Conservation (phyloP, 2,888 invertebrate genomes). For the Desoria tigrina region DNA sequence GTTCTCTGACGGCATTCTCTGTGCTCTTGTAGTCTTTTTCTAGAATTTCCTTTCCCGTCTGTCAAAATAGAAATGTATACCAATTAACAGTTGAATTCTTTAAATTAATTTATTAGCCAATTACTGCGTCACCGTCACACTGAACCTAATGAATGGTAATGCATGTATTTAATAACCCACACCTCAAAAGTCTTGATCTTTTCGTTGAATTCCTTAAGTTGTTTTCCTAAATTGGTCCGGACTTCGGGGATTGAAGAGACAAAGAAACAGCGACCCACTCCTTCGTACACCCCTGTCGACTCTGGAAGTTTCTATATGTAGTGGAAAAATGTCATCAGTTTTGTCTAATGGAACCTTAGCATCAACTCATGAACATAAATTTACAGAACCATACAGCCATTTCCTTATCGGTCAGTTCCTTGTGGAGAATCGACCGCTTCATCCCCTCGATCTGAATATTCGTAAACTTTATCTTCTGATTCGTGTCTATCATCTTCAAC, state of each 20-base stretch:
- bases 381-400: slow-evolving; percentile 53
- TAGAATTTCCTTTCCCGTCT: slow-evolving; percentile 75
- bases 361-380: slow-evolving; percentile 2
- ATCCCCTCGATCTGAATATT: slow-evolving; percentile 74
- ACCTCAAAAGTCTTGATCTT: slow-evolving; percentile 70
- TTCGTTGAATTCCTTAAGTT: slow-evolving; percentile 61
- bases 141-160: background rate
- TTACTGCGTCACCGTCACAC: background rate
- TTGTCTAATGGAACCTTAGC: background rate
- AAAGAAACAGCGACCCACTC: slow-evolving; percentile 82
- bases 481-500: slow-evolving; percentile 76
- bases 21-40: slow-evolving; percentile 80
- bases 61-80: too few relatives aligned
- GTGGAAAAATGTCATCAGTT: background rate
- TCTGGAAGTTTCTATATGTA: slow-evolving; percentile 62
- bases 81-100: slow-evolving; percentile 40
- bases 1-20: slow-evolving; percentile 80
- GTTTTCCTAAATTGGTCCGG: slow-evolving; percentile 65
- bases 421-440: slow-evolving; percentile 68
- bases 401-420: slow-evolving; percentile 70
- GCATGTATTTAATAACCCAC: slow-evolving; percentile 32
- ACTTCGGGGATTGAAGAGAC: slow-evolving; percentile 68
- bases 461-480: slow-evolving; percentile 74
- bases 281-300: slow-evolving; percentile 73
- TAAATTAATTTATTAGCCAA: background rate